Base-by-base conservation (phyloP, 2,797 vertebrate species). In the Amazonetta brasiliensis region DNA sequence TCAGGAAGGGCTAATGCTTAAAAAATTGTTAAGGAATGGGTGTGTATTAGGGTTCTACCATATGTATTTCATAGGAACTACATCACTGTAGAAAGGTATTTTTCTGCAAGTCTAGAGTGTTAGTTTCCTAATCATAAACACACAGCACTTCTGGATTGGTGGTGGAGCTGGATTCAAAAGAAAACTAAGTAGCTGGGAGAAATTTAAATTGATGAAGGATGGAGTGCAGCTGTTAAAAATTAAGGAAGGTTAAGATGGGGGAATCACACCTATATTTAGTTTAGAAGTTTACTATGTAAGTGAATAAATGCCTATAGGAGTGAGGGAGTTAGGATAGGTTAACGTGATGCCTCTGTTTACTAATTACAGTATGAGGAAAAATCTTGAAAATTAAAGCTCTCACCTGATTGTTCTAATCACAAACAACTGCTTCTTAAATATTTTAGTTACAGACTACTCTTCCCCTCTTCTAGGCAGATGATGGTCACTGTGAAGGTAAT, bases 1-100 rank as follows among this genome's bases (percentile, higher is more conserved):
- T 52, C 97, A 10, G 98, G 98, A 67, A 99, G 98, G 87, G 98
- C 94, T 91, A 99, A 98, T 94, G 97, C 98, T 72, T 99, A 85
- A 97, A 92, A 17, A 30, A 6, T 16, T 1, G 46, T 30, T 12
- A 8, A 48, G 33, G 39, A 87, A 41, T 0, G 11, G 48, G 68
- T 21, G 18, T 15, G 37, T 23, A 5, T 33, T 88, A 92, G 75
- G 79, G 67, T 7, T 46, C 83, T n/a, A 59, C 72, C 56, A 3
- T 26, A 6, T 6, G 1, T 59, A 77, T 9, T 22, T 71, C 62
- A 41, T 95, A 94, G 92, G 62, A 79, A 50, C 55, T 74, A 46
- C 48, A 43, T 2, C 66, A 21, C 11, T 35, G 84, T 91, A 94
- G 94, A 16, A 67, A 77, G 59, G 39, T 56, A 74, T 79, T 95